Evolutionary conservation across 1,140 invertebrate species (phyloP), one percentile per base, ranked within the genome.

Genomic region (Tribolium castaneum): DNA sequence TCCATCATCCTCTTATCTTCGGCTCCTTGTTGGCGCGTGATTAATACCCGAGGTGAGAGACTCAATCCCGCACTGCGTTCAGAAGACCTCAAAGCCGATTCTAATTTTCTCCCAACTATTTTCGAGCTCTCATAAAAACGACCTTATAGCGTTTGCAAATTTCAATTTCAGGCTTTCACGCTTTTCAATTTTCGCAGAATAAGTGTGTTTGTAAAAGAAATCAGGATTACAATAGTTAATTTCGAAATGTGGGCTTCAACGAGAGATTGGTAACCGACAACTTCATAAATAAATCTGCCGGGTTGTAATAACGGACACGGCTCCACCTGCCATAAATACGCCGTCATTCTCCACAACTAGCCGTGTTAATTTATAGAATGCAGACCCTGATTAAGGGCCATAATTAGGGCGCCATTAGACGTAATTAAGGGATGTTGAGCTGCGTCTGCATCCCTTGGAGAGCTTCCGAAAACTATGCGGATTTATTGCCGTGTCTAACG

Each of bases 1-100:
- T 66, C 30, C 59, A 66, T 66, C 59, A 66, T 66, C 59, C 59
- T 66, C 59, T 66, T 66, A 66, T 66, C 59, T 66, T 66, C 59
- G 59, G 30, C 30, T 66, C 59, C 59, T 66, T 66, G 22, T 66
- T 66, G 59, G 59, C 14, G 30, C 30, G 34, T 66, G 59, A 66
- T 66, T 66, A 66, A 66, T 66, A 66, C 59, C 59, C 30, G 30
- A 66, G 59, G 14, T 25, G 54, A 59, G 59, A 66, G 39, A 25
- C 59, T 35, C 30, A 30, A 66, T 66, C 59, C 59, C 59, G 59
- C 59, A 66, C 45, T 66, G 59, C 59, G 59, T 66, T 35, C 2
- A n/a, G 30, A 66, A 13, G 25, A 4, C 4, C 16, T 19, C 16
- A 22, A 59, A 30, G 9, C 59, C 10, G 34, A 66, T 16, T 35